Evolutionary conservation across 2,797 vertebrate species (phyloP), one percentile per base, ranked within the genome.

Genomic region (Epinephelus malabaricus): DNA sequence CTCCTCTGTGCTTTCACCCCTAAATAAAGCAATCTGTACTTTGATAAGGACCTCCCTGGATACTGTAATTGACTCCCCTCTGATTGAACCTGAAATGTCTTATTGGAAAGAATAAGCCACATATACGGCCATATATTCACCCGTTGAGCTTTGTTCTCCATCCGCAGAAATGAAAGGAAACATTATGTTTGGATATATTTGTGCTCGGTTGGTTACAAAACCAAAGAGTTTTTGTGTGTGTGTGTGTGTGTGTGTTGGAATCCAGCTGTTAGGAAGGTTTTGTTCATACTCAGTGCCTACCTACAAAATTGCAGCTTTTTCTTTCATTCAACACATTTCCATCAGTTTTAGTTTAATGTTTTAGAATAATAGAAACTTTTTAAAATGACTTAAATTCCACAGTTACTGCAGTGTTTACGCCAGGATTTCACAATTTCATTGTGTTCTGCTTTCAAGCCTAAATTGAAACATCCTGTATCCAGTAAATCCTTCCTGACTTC

Each of bases 11-110:
- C 47, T 43, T 78, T 81, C 78, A 85, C 61, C 73, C 66, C 78
- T 81, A 79, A 86, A 84, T 84, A 87, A 87, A 92, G 69, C 71
- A 60, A 76, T 84, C 73, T 82, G 62, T 79, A 40, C 83, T 51
- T 80, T 10, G 19, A 82, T 81, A 87, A 61, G 74, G 76, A 68
- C 67, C 76, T 69, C 56, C 55, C 54, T 69, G 60, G 60, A 70
- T 70, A 66, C 59, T 79, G 69, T 82, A 85, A 86, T 83, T 86
- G 70, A 56, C 69, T 87, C 8, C 68, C 61, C 49, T 86, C 73
- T 56, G 76, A 65, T 50, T 76, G 68, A 84, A 82, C 64, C 70
- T 54, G 25, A 67, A 75, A 73, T 61, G 51, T 73, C 73, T 82
- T 82, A 45, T 30, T 82, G 51, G 30, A 66, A 64, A 72, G 62